Conservation (phyloP, 2,797 vertebrate genomes). For the Ataeniobius toweri region DNA sequence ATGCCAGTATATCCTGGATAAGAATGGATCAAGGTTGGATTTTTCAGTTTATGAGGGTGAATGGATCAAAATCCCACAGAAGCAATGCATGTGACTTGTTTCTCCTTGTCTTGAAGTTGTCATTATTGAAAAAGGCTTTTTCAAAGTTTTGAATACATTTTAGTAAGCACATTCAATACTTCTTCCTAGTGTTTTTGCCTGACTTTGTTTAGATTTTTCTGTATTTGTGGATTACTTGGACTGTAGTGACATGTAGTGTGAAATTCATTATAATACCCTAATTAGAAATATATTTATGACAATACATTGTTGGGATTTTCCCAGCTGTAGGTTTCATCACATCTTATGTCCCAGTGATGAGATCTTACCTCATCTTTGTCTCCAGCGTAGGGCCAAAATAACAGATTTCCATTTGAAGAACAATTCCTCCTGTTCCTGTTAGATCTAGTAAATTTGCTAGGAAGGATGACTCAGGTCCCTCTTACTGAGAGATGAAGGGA, state of each 20-base stretch:
- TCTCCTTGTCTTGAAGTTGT: neutral
- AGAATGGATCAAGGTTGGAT: too few species aligned
- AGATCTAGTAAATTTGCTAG: neutral
- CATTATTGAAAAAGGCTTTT: neutral
- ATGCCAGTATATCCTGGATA: too few species aligned
- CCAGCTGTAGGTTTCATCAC: neutral
- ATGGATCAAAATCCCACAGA: too few species aligned
- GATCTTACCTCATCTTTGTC: neutral
- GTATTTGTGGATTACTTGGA: too few species aligned
- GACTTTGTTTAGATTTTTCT: neutral
- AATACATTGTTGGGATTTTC: neutral
- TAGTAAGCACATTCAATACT: neutral
- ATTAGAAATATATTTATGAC: neutral
- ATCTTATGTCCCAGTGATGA: neutral
- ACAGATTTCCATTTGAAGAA: neutral
- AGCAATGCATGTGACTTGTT: neutral
- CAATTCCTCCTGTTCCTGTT: neutral
- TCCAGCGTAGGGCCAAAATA: conserved; percentile 4
- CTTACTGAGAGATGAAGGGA: neutral
- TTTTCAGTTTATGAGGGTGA: too few species aligned
- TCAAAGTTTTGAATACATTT: neutral
- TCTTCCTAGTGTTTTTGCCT: neutral
- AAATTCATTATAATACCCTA: neutral
- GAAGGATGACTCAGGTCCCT: neutral
- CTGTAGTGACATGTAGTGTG: neutral